Evolutionary conservation across 2,113 vertebrate genomes (phyloP), one percentile per base, ranked within the genome.

Genomic region (Zingel zingel): DNA sequence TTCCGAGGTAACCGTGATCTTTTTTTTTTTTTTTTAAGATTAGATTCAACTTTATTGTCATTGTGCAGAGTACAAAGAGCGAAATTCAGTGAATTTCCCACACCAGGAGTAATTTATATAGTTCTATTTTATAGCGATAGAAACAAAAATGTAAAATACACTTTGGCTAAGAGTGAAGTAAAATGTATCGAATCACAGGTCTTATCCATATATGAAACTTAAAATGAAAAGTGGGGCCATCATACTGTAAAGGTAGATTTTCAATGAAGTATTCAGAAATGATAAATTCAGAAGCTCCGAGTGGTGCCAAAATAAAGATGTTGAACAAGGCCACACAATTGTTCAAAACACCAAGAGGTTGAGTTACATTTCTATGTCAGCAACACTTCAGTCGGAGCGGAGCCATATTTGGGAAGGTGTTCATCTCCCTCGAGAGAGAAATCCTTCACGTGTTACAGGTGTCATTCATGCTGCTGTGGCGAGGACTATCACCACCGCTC

Each of bases 361-460:
- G 57, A 4, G 19, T 25, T 67, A 58, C 39, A 59, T 23, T 33
- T 63, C 16, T 4, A 2, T 70, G 67, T 80, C 59, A 47, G 76
- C 66, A 13, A 1, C 65, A 19, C 45, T 65, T 75, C 47, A 58
- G 39, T 74, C 14, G 3, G 3, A 77, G 25, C 6, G 0, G 16
- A 77, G 62, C 70, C 45, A 58, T 75, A 61, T 75, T 59, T 23
- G 23, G 58, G 57, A 51, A 84, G 54, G 33, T 61, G 61, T 16
- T 47, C 25, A 4, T 30, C 47, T 84, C 77, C 75, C 86, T 1
- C 0, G 69, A 65, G 81, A 86, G 62, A 6, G 12, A 69, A 86
- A 47, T 2, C 39, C 83, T 82, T 67, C 61, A 77, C 36, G 62
- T 81, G 66, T 68, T 88, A 61, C 85, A 68, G 79, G 85, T 85